These are phyloP conservation scores for Diabrotica balteata DNA, from an alignment of 2,888 invertebrate species.

Conservation along the genomic window DNA sequence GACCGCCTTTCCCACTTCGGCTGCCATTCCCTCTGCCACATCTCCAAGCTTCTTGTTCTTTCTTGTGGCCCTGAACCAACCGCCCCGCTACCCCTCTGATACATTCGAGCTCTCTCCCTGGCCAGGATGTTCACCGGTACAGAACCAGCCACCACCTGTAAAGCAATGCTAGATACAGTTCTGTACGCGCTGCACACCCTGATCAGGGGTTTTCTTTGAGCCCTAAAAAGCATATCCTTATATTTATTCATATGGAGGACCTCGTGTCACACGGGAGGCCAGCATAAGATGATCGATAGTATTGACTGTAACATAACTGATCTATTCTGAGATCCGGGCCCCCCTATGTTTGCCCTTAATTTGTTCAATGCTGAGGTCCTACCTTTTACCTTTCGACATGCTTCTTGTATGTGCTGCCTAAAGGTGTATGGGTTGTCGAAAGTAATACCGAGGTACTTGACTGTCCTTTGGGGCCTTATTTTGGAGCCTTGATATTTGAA, in stretches of 20 bases:
- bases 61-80: no score
- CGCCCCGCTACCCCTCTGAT: no score
- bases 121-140: constrained; percentile 5
- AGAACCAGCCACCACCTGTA: neutral
- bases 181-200: constrained; percentile 13
- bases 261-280: constrained; percentile 22
- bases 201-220: no score
- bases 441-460: constrained; percentile 41
- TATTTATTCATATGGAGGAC: neutral
- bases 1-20: no score
- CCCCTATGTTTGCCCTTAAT: constrained; percentile 37
- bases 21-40: no score
- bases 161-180: constrained; percentile 7
- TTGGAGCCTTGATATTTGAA: neutral
- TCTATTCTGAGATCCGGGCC: constrained; percentile 16
- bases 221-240: no score
- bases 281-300: constrained; percentile 22
- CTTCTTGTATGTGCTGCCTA: constrained; percentile 30
- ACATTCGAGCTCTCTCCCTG: no score
- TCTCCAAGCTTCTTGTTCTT: no score
- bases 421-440: constrained; percentile 35
- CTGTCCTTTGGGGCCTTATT: neutral
- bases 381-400: constrained; percentile 32
- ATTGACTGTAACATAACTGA: constrained; percentile 7
- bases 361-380: constrained; percentile 29